A percentile compares a stretch with the other conserved stretches of the same genome.
These are phyloP conservation scores for Vollenhovia emeryi DNA, from an alignment of 1,140 invertebrate species.

Conservation along the genomic window DNA sequence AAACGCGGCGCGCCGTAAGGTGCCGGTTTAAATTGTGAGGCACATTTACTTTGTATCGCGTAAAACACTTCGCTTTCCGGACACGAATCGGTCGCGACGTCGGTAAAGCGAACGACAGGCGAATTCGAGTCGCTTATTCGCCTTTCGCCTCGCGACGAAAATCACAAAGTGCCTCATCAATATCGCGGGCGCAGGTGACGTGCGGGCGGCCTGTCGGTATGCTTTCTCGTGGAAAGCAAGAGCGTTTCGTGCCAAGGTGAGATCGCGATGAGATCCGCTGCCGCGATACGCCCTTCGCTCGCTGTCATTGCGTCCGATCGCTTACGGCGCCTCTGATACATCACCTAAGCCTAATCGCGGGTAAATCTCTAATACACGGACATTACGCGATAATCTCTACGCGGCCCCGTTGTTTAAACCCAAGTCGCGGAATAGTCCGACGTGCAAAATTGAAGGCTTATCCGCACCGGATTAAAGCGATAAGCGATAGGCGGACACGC, in stretches of 20 bases:
- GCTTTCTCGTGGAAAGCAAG: slow-evolving; percentile 74
- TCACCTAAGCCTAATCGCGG: not conserved
- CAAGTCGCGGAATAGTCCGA: not conserved
- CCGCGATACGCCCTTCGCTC: slow-evolving; percentile 60
- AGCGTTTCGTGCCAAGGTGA: slow-evolving; percentile 71
- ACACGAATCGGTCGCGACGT: not conserved
- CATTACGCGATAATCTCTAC: not conserved
- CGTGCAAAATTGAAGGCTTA: not conserved
- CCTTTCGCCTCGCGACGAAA: slow-evolving; percentile 33
- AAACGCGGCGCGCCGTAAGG: not conserved
- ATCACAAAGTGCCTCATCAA: not conserved
- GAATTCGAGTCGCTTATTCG: not conserved
- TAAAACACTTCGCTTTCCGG: not conserved
- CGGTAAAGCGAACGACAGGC: not conserved
- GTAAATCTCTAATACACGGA: not conserved
- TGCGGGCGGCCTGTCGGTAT: slow-evolving; percentile 1
- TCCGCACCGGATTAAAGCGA: not conserved
- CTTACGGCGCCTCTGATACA: not conserved
- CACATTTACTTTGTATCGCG: not conserved
- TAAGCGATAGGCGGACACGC: not conserved
- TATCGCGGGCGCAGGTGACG: not conserved
- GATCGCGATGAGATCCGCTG: slow-evolving; percentile 58
- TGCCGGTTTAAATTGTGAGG: not conserved
- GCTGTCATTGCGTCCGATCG: not conserved
- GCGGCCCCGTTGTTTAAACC: not conserved